Percentiles rank a stretch among this genome's conserved stretches.
These are phyloP conservation scores for Linepithema humile DNA, from an alignment of 1,140 invertebrate species.

Conservation along the genomic window DNA sequence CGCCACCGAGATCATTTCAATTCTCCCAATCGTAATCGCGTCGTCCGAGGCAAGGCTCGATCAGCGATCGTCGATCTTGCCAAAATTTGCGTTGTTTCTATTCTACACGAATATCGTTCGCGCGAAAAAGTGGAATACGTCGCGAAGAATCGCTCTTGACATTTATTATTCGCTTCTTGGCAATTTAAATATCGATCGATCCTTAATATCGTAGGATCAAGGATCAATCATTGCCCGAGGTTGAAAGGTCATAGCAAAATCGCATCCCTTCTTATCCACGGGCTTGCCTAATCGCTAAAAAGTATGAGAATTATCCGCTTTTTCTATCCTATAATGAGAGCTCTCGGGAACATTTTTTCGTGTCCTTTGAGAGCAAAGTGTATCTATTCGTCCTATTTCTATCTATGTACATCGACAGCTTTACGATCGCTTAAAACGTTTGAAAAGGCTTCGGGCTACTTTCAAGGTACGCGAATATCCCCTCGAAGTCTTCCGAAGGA, in stretches of 20 bases:
- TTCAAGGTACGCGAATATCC: conserved; percentile 78
- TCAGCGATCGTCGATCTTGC: conserved; percentile 37
- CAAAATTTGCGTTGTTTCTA: neutral
- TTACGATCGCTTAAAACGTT: conserved; percentile 45
- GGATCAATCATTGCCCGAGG: conserved; percentile 13
- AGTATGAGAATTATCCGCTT: conserved; percentile 29
- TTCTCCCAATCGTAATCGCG: conserved; percentile 2
- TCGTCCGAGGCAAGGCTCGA: conserved; percentile 31
- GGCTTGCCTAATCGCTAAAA: conserved; percentile 25
- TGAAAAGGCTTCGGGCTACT: conserved; percentile 74
- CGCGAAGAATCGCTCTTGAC: conserved; percentile 3
- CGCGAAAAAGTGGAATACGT: conserved; percentile 20
- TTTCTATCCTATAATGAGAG: neutral
- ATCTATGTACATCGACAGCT: conserved; percentile 60
- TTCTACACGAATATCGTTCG: conserved; percentile 22
- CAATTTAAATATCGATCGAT: neutral
- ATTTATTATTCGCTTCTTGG: neutral
- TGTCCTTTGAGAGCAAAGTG: conserved; percentile 19
- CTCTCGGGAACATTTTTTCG: neutral
- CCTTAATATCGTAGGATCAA: neutral
- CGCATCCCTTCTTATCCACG: neutral
- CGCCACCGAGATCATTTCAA: conserved; percentile 5
- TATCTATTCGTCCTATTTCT: conserved; percentile 41
- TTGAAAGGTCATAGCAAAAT: conserved; percentile 20
- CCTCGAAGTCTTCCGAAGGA: conserved; percentile 62